phyloP scores from a whole-genome alignment of 2,113 vertebrate genomes.

The Lepus americanus region DNA sequence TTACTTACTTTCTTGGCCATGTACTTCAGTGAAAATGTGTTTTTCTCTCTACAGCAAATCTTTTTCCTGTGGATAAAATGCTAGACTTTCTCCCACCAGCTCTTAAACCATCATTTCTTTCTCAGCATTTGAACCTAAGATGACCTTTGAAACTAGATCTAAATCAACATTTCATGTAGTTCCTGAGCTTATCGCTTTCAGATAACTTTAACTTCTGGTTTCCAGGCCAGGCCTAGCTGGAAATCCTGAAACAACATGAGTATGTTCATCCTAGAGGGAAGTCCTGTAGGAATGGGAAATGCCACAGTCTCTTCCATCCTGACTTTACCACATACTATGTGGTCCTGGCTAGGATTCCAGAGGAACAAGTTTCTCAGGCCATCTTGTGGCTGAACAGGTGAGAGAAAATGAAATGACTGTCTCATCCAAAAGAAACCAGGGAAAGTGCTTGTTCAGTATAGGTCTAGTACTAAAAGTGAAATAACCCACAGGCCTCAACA shows the following conservation, averaged over 20 bases:
- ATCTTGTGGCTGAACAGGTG: constrained; percentile 5
- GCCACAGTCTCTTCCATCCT: constrained; percentile 31
- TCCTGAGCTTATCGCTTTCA: constrained; percentile 68
- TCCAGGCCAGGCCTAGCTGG: constrained; percentile 65
- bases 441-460: background rate
- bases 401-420: background rate
- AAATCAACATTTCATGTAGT: constrained; percentile 66
- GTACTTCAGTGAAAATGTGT: constrained; percentile 41
- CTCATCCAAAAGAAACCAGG: background rate
- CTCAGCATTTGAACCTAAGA: constrained; percentile 67
- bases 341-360: constrained; percentile 33
- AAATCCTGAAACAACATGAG: constrained; percentile 77
- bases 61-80: background rate
- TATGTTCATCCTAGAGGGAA: constrained; percentile 59
- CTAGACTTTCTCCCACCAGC: background rate
- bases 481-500: background rate
- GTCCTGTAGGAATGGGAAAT: constrained; percentile 43
- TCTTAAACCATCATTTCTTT: constrained; percentile 8
- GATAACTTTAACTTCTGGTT: constrained; percentile 79
- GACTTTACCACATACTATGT: constrained; percentile 23
- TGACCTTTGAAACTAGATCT: constrained; percentile 79
- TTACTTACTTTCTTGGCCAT: constrained; percentile 32
- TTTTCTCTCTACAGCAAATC: constrained; percentile 30
- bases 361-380: background rate
- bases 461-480: constrained; percentile 11